A percentile compares a stretch with the other conserved stretches of the same genome.
Conservation (phyloP, 2,888 invertebrate genomes). For the Platycnemis pennipes region DNA sequence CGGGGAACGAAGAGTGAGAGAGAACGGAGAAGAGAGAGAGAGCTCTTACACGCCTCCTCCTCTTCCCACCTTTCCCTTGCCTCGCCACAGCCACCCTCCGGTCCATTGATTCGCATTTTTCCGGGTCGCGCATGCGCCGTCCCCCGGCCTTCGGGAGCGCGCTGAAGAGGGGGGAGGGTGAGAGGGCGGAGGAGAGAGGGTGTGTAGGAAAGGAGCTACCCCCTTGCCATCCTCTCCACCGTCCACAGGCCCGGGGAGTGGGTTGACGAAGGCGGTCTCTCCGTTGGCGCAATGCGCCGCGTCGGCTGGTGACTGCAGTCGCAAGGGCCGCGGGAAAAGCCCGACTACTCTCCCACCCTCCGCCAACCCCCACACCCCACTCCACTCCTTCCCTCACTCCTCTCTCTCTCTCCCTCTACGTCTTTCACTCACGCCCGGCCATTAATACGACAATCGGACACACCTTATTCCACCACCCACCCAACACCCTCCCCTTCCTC, state of each 20-base stretch:
- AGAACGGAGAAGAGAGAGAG: not conserved
- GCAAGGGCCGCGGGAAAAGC: slow-evolving; percentile 51
- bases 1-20: not conserved
- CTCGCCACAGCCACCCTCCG: slow-evolving; percentile 51
- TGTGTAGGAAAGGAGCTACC: not conserved
- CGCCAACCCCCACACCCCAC: not conserved
- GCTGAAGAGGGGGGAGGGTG: not conserved
- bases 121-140: slow-evolving; percentile 56
- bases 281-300: slow-evolving; percentile 61
- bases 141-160: not conserved
- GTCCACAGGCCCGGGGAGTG: slow-evolving; percentile 46
- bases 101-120: slow-evolving; percentile 64
- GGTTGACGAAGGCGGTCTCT: slow-evolving; percentile 7
- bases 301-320: slow-evolving; percentile 58
- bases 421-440: slow-evolving; percentile 24
- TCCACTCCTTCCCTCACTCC: no score
- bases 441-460: slow-evolving; percentile 66
- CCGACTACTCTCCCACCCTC: not conserved
- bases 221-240: not conserved
- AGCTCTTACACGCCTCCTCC: not conserved
- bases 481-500: not conserved
- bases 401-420: not conserved
- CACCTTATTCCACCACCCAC: slow-evolving; percentile 5
- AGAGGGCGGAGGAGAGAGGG: not conserved
- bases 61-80: not conserved